Conservation (phyloP, 2,888 invertebrate genomes). For the Cylloceria caligata region DNA sequence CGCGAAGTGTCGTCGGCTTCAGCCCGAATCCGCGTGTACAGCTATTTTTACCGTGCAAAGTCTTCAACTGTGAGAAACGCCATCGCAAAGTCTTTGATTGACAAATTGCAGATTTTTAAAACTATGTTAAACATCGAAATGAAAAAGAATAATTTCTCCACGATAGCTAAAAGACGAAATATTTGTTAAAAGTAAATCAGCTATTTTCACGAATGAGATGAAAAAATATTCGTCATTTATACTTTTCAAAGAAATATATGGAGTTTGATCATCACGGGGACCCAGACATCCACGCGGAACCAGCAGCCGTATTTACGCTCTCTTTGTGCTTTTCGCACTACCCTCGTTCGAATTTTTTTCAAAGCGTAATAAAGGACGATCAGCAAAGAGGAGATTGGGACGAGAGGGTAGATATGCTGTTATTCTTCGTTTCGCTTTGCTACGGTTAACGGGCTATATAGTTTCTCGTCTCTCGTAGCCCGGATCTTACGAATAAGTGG, state of each 20-base stretch:
- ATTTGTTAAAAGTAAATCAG: not conserved
- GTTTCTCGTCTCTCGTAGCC: constrained; percentile 16
- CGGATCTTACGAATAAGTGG: constrained; percentile 44
- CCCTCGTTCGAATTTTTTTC: constrained; percentile 28
- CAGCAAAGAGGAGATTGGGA: constrained; percentile 29
- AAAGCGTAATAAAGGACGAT: constrained; percentile 33
- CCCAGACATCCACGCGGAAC: not conserved
- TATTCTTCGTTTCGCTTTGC: constrained; percentile 51
- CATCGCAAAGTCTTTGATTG: not conserved
- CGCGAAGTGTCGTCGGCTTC: not conserved
- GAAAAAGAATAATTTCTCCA: too few species aligned
- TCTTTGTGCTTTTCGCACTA: constrained; percentile 1
- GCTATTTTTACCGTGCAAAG: constrained; percentile 2
- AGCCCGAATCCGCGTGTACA: not conserved
- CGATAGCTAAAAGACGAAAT: not conserved
- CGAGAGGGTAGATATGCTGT: constrained; percentile 19
- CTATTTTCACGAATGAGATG: not conserved
- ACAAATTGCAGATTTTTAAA: not conserved
- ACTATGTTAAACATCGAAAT: too few species aligned
- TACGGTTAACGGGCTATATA: constrained; percentile 24
- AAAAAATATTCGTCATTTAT: constrained; percentile 17
- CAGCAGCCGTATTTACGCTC: not conserved
- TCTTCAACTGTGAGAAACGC: not conserved
- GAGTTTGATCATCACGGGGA: not conserved
- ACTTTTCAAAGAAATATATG: not conserved